Conservation (phyloP, 1,140 invertebrate species). For the Proales similis region DNA sequence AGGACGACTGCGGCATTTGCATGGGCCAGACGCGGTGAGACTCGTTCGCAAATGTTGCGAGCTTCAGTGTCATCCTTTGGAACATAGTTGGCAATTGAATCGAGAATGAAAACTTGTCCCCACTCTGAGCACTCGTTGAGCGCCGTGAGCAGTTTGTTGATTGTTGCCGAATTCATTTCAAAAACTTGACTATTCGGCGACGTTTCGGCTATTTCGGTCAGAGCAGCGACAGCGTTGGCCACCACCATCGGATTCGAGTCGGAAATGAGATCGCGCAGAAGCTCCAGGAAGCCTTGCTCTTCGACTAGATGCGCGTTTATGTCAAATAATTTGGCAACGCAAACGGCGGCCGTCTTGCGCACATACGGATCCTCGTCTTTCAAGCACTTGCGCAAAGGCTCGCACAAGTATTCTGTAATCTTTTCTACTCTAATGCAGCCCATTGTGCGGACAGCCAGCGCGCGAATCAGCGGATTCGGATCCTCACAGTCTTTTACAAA, state of each 20-base stretch:
- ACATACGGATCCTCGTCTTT: constrained; percentile 98
- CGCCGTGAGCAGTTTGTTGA: constrained; percentile 95
- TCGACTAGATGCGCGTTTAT: constrained; percentile 95
- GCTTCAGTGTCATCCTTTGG: constrained; percentile 95
- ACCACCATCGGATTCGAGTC: constrained; percentile 99
- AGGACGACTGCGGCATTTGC: constrained; percentile 99
- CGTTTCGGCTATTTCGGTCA: constrained; percentile 96
- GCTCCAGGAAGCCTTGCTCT: constrained; percentile 95
- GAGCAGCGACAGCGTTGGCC: constrained; percentile 94
- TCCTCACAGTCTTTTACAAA: constrained; percentile 99
- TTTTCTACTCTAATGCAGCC: constrained; percentile 99
- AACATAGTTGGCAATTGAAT: constrained; percentile 91
- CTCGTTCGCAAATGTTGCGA: constrained; percentile 96
- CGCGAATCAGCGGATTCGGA: constrained; percentile 95
- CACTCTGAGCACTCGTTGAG: constrained; percentile 98
- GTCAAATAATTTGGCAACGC: constrained; percentile 97
- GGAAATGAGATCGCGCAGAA: constrained; percentile 87
- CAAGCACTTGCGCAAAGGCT: constrained; percentile 92
- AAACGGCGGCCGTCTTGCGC: constrained; percentile 96
- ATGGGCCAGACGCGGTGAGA: constrained; percentile 92
- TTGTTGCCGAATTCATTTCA: constrained; percentile 92
- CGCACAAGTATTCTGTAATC: constrained; percentile 98
- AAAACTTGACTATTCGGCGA: constrained; percentile 83
- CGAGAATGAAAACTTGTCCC: constrained; percentile 96
- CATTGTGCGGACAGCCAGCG: constrained; percentile 97